Percentiles rank a stretch among this genome's conserved stretches.
These are phyloP conservation scores for Tragopan temminckii DNA, from an alignment of 2,797 vertebrate genomes.

Conservation along the genomic window DNA sequence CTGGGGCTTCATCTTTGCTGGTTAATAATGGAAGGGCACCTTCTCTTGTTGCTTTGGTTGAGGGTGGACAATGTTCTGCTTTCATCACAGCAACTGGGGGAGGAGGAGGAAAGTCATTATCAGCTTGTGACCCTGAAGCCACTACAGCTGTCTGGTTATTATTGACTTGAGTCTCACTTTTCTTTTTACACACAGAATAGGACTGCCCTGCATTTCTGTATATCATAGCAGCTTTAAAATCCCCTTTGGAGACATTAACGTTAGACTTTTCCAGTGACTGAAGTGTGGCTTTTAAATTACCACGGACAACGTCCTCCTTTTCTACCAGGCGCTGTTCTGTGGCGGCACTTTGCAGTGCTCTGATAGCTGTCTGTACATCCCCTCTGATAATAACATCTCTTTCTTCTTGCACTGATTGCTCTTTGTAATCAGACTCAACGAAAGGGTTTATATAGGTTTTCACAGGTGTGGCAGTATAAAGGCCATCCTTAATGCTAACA, in stretches of 20 bases:
- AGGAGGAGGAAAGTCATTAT: constrained; percentile 85
- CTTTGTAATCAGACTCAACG: constrained; percentile 82
- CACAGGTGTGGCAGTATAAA: constrained; percentile 80
- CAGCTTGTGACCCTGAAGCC: constrained; percentile 68
- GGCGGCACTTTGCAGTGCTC: constrained; percentile 87
- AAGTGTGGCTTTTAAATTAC: constrained; percentile 85
- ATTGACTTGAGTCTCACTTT: constrained; percentile 70
- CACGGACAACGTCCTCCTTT: constrained; percentile 88
- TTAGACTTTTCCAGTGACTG: constrained; percentile 89
- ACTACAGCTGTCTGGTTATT: constrained; percentile 83
- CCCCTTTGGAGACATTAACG: constrained; percentile 89
- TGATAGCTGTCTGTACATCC: constrained; percentile 91
- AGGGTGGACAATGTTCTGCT: constrained; percentile 79
- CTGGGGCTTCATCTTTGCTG: constrained; percentile 52
- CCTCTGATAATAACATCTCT: constrained; percentile 84
- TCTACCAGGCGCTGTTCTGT: constrained; percentile 87
- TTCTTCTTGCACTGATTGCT: constrained; percentile 85
- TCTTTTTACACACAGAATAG: constrained; percentile 85
- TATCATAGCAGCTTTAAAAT: constrained; percentile 92
- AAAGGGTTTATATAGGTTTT: constrained; percentile 79
- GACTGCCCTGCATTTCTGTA: constrained; percentile 89
- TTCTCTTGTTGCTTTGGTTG: constrained; percentile 56
- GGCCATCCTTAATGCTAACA: constrained; percentile 81
- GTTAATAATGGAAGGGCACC: constrained; percentile 20
- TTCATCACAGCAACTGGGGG: constrained; percentile 84